A percentile compares a stretch with the other conserved stretches of the same genome.
Conservation (phyloP, 2,797 vertebrate species). For the Silurus lanzhouensis region DNA sequence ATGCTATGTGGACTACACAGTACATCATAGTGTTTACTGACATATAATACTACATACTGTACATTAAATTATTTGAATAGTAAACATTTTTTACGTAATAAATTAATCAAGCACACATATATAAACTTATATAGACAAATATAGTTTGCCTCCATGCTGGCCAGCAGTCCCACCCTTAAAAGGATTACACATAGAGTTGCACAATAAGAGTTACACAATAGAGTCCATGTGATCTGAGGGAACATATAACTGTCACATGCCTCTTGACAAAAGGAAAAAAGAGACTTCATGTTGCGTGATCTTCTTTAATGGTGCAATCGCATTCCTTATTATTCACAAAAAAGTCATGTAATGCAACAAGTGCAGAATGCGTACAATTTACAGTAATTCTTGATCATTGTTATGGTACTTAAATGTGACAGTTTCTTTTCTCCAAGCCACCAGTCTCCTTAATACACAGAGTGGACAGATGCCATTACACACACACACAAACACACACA, state of each 20-base stretch:
- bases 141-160: neutral
- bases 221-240: neutral
- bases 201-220: neutral
- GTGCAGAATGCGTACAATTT: neutral
- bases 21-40: neutral
- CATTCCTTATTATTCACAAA: neutral
- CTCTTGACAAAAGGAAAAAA: neutral
- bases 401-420: no score
- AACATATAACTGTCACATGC: neutral
- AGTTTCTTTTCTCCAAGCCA: no score
- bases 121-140: neutral
- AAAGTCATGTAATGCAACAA: neutral
- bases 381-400: neutral
- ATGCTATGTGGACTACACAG: neutral
- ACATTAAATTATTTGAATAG: neutral
- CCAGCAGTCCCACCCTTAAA: neutral
- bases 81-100: neutral
- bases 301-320: neutral
- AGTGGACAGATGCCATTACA: no score
- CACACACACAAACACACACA: no score
- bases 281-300: neutral
- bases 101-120: no score
- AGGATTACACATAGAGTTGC: neutral
- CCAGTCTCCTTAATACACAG: no score
- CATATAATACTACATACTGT: neutral